Percentiles rank a stretch among this genome's conserved stretches.
Conservation (phyloP, 1,140 invertebrate genomes). For the Venturia canescens region DNA sequence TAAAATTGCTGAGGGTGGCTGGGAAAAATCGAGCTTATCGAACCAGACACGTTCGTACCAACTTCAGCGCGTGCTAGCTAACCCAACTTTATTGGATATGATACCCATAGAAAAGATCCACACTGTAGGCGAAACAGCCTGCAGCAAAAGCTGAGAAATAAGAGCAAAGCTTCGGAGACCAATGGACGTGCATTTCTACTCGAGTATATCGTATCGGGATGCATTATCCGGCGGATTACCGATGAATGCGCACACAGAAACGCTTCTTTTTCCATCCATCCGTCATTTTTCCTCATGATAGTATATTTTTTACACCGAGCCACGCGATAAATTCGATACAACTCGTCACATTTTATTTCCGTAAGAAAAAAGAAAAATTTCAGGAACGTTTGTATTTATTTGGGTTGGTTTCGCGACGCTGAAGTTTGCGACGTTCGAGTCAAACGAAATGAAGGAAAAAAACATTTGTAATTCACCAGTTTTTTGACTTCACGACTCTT, state of each 20-base stretch:
- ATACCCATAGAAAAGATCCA: not conserved
- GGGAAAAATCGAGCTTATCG: slow-evolving; percentile 12
- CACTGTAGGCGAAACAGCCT: not conserved
- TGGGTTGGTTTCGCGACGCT: no score
- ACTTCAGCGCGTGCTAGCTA: not conserved
- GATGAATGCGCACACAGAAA: slow-evolving; percentile 59
- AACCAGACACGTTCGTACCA: slow-evolving; percentile 6
- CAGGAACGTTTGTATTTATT: no score
- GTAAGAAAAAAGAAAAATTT: no score
- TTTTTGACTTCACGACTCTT: no score
- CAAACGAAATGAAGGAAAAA: no score
- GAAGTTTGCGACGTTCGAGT: no score
- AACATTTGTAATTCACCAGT: no score
- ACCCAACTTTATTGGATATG: not conserved
- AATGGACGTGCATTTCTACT: not conserved
- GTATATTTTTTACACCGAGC: not conserved
- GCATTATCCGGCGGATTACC: slow-evolving; percentile 62
- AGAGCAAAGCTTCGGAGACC: not conserved
- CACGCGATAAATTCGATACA: not conserved
- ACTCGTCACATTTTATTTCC: no score
- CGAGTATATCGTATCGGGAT: slow-evolving; percentile 28
- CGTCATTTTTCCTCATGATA: no score
- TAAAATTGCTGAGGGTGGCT: slow-evolving; percentile 4
- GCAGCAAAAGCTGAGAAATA: not conserved
- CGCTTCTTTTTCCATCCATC: not conserved